Conservation (phyloP, 2,888 invertebrate genomes). For the Apoderus coryli region DNA sequence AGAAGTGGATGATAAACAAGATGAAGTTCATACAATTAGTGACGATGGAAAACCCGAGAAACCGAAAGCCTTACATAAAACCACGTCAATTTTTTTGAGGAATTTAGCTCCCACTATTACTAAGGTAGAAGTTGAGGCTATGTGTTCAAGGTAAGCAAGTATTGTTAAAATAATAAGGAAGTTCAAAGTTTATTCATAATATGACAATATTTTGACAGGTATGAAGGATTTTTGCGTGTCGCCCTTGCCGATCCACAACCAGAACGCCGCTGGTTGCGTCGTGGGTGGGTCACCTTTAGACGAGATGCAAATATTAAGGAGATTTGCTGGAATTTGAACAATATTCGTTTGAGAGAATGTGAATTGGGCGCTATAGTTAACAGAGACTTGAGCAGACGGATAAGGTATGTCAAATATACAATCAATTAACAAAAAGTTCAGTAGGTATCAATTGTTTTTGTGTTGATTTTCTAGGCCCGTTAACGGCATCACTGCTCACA, state of each 20-base stretch:
- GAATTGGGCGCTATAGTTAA: constrained; percentile 94
- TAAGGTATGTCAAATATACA: too few species aligned
- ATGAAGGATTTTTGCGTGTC: constrained; percentile 86
- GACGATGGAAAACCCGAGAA: constrained; percentile 37
- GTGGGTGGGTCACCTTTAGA: constrained; percentile 97
- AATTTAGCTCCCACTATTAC: constrained; percentile 94
- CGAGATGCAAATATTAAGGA: constrained; percentile 97
- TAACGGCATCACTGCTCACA: constrained; percentile 80
- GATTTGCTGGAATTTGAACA: constrained; percentile 97
- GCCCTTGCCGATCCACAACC: constrained; percentile 95
- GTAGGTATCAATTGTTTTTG: too few species aligned
- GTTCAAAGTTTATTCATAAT: background rate
- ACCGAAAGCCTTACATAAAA: constrained; percentile 76
- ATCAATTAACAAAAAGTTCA: too few species aligned
- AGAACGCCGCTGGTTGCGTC: constrained; percentile 88
- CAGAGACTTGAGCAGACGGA: constrained; percentile 85
- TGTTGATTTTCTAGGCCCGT: constrained; percentile 49
- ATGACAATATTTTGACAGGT: constrained; percentile 41
- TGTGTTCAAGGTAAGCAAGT: constrained; percentile 30
- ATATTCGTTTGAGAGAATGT: constrained; percentile 79
- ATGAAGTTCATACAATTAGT: constrained; percentile 33
- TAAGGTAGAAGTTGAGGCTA: constrained; percentile 90
- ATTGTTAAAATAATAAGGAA: too few species aligned
- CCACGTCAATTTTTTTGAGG: constrained; percentile 90
- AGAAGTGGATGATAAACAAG: constrained; percentile 25